Conservation (phyloP, 2,888 invertebrate genomes). For the Drosophila subquinaria region DNA sequence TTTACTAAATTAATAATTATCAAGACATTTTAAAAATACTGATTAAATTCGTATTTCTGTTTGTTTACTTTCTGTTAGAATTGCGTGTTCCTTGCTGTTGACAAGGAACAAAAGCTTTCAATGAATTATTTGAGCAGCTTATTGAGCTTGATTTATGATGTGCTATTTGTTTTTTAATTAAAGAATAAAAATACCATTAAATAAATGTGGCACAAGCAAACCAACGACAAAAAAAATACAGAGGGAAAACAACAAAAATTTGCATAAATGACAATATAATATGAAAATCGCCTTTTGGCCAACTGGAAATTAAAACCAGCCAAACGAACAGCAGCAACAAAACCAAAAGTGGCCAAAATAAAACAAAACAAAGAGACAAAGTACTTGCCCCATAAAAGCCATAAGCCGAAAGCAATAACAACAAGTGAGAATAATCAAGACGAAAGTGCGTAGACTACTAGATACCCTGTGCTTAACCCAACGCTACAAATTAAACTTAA, state of each 20-base stretch:
- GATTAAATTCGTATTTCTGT: neutral
- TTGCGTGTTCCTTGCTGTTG: neutral
- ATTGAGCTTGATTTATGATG: conserved; percentile 32
- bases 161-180: conserved; percentile 49
- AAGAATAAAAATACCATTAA: conserved; percentile 33
- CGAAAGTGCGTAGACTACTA: neutral
- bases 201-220: conserved; percentile 22
- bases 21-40: too few relatives aligned
- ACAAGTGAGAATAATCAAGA: neutral
- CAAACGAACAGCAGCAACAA: conserved; percentile 20
- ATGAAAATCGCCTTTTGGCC: conserved; percentile 22
- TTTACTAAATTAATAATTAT: too few relatives aligned
- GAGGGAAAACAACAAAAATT: conserved; percentile 8
- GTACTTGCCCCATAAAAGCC: conserved; percentile 45
- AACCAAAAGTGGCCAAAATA: conserved; percentile 32
- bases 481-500: too few relatives aligned
- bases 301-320: conserved; percentile 30
- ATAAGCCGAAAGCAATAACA: conserved; percentile 19
- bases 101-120: neutral
- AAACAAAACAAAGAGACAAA: conserved; percentile 38
- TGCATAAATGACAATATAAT: conserved; percentile 24
- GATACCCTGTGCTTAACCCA: neutral
- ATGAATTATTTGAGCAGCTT: neutral
- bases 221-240: conserved; percentile 2
- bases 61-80: neutral